These are phyloP conservation scores for Drosophila koepferae DNA, from an alignment of 2,888 invertebrate genomes.

Conservation along the genomic window DNA sequence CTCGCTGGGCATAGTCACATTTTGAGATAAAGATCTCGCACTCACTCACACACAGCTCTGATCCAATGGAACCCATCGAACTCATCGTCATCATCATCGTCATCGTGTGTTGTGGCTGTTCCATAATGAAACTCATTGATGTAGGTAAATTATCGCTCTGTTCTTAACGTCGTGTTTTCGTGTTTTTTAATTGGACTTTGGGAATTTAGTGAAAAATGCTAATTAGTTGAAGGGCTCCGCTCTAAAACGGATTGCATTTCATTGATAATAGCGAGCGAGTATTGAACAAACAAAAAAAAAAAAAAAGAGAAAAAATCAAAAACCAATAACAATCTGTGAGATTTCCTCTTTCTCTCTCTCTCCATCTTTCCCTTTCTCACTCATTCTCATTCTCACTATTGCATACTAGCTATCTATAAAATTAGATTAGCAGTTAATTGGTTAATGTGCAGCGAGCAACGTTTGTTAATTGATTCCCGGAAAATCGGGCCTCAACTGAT, in stretches of 20 bases:
- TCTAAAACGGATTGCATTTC: constrained; percentile 72
- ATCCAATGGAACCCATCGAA: constrained; percentile 23
- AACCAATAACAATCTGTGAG: constrained; percentile 48
- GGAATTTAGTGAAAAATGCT: constrained; percentile 84
- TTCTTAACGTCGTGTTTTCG: constrained; percentile 82
- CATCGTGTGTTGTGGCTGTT: constrained; percentile 51
- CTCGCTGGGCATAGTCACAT: constrained; percentile 61
- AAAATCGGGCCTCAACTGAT: constrained; percentile 44
- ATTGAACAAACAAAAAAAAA: constrained; percentile 31
- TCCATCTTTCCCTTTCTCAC: neutral
- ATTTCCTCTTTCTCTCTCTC: constrained; percentile 28
- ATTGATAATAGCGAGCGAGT: constrained; percentile 68
- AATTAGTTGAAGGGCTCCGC: constrained; percentile 79
- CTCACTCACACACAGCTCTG: constrained; percentile 30
- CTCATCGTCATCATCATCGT: constrained; percentile 2
- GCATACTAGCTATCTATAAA: constrained; percentile 70
- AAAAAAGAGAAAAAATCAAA: constrained; percentile 22
- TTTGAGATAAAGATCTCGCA: constrained; percentile 74
- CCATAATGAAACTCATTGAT: constrained; percentile 83
- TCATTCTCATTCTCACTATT: constrained; percentile 11
- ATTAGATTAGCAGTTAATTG: constrained; percentile 82
- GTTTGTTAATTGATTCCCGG: constrained; percentile 79
- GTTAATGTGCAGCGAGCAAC: constrained; percentile 81
- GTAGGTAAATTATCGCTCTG: constrained; percentile 84
- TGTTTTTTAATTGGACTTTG: constrained; percentile 84